Conservation (phyloP, 2,113 vertebrate species). For the Dasyurus viverrinus region DNA sequence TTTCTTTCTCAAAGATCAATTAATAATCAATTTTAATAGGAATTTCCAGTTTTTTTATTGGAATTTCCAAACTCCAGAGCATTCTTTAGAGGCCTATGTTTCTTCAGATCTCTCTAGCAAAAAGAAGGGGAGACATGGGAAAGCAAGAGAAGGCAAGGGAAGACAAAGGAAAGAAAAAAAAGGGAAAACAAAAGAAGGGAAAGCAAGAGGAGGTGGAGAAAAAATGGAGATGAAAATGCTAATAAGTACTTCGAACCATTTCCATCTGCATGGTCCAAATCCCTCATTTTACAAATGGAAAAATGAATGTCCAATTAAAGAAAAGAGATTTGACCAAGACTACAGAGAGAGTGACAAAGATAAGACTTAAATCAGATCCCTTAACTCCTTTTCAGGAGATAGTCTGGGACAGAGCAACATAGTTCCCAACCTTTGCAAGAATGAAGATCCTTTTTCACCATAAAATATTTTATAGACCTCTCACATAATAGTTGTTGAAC, state of each 20-base stretch:
- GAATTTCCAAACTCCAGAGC: accelerated
- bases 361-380: neutral
- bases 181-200: no score
- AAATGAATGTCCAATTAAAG: neutral
- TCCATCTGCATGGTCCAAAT: neutral
- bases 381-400: neutral
- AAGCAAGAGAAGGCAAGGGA: no score
- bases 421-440: neutral
- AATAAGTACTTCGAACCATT: neutral
- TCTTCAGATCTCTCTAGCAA: accelerated
- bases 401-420: neutral
- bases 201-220: neutral
- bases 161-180: no score
- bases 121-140: accelerated
- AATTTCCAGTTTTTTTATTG: neutral
- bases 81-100: accelerated
- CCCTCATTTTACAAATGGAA: neutral
- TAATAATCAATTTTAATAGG: neutral
- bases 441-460: neutral
- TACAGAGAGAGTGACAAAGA: neutral
- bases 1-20: neutral
- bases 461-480: neutral
- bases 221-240: neutral
- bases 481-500: neutral
- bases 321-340: neutral